Evolutionary conservation across 2,113 vertebrate genomes (phyloP).

Genomic region (Bathybates hornii): DNA sequence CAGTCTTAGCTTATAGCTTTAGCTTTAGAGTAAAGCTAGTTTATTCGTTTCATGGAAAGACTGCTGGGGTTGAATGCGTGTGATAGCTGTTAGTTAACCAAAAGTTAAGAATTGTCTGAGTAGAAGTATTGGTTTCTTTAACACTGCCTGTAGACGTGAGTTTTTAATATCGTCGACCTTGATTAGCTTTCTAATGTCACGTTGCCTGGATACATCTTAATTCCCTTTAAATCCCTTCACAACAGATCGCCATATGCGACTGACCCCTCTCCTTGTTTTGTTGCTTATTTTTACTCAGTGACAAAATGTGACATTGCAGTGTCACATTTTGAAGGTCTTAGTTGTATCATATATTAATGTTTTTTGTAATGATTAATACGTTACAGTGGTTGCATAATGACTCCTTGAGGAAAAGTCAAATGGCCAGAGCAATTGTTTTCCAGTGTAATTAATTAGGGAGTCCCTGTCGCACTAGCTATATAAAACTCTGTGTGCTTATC

Average conservation of each 20-base stretch:
- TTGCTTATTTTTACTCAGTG: not conserved
- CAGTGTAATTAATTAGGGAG: not conserved
- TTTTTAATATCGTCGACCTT: conserved; percentile 41
- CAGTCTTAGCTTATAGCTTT: not conserved
- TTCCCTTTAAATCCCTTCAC: conserved; percentile 58
- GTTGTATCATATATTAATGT: not conserved
- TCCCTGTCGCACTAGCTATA: not conserved
- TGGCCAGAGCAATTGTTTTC: not conserved
- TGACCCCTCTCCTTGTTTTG: not conserved
- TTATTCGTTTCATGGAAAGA: not conserved
- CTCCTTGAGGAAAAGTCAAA: not conserved
- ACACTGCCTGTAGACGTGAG: not conserved
- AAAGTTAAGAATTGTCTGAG: not conserved
- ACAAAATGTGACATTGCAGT: not conserved
- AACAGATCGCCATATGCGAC: conserved; percentile 50
- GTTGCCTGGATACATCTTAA: conserved; percentile 41
- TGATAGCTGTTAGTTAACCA: not conserved
- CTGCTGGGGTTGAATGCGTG: not conserved
- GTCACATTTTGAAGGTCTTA: not conserved
- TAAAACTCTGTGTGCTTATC: not conserved
- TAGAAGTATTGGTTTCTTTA: not conserved
- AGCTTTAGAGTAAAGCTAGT: not conserved
- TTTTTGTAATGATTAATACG: not conserved
- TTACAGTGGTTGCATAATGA: not conserved
- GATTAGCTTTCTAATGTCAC: conserved; percentile 36